These are phyloP conservation scores for Hypotaenidia philippensis DNA, from an alignment of 2,797 vertebrate genomes.

Conservation along the genomic window DNA sequence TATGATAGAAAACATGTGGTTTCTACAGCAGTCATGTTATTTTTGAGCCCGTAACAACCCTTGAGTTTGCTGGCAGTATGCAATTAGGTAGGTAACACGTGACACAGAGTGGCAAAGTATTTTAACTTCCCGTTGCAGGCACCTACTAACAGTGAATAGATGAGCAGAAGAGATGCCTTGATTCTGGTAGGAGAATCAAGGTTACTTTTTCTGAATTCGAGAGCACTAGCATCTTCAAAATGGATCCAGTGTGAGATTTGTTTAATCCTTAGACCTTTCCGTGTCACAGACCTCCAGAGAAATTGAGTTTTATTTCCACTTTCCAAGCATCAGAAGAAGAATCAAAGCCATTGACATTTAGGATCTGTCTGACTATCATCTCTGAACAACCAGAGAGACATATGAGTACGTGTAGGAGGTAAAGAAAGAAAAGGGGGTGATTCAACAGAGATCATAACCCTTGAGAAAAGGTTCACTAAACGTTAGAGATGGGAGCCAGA, in stretches of 20 bases:
- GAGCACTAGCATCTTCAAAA: not conserved
- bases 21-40: conserved; percentile 58
- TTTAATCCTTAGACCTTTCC: not conserved
- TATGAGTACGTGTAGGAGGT: not conserved
- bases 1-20: conserved; percentile 52
- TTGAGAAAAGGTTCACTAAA: not conserved
- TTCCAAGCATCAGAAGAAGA: not conserved
- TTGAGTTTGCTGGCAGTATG: not conserved
- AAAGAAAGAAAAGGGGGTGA: not conserved
- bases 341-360: not conserved
- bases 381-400: not conserved
- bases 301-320: not conserved
- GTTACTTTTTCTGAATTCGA: not conserved
- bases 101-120: not conserved
- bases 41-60: conserved; percentile 33
- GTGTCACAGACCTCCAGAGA: not conserved
- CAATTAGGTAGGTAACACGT: conserved; percentile 17
- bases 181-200: not conserved
- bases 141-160: not conserved
- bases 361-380: not conserved
- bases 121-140: not conserved
- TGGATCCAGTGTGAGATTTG: not conserved
- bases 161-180: not conserved
- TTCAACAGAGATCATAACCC: not conserved
- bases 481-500: not conserved